These are phyloP conservation scores for Characodon lateralis DNA, from an alignment of 2,797 vertebrate genomes.

Conservation along the genomic window DNA sequence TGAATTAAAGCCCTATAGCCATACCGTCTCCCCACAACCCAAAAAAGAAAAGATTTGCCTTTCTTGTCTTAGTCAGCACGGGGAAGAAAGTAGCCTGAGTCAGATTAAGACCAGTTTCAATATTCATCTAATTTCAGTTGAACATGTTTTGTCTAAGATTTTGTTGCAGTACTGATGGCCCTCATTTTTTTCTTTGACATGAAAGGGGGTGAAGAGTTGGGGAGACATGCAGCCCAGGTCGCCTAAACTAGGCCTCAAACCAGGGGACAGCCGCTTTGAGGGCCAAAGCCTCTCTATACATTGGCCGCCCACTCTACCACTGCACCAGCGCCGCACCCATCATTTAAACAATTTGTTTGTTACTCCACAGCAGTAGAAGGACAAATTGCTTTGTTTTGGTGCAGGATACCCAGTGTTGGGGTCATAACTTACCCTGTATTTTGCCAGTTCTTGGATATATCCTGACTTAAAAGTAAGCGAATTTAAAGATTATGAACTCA, in stretches of 20 bases:
- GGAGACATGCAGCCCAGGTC: no score
- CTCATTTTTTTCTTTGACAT: no score
- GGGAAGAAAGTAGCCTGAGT: background rate
- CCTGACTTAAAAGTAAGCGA: background rate
- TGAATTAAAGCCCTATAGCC: background rate
- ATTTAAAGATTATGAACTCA: background rate
- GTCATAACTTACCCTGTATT: background rate
- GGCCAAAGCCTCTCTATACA: no score
- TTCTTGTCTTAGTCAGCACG: background rate
- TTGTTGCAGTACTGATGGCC: no score
- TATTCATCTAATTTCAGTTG: background rate
- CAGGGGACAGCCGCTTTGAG: no score
- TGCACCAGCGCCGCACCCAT: no score
- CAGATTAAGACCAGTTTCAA: background rate
- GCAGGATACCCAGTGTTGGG: background rate
- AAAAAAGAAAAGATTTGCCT: background rate
- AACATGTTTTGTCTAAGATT: background rate
- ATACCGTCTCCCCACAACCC: background rate
- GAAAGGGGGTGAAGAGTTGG: no score
- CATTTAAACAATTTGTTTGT: background rate
- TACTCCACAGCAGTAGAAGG: background rate
- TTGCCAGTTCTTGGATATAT: background rate
- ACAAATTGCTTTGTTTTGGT: background rate
- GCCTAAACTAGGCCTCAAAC: no score
- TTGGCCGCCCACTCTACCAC: no score